Evolutionary conservation across 2,113 vertebrate genomes (phyloP).

Genomic region (Gallinago undulata): DNA sequence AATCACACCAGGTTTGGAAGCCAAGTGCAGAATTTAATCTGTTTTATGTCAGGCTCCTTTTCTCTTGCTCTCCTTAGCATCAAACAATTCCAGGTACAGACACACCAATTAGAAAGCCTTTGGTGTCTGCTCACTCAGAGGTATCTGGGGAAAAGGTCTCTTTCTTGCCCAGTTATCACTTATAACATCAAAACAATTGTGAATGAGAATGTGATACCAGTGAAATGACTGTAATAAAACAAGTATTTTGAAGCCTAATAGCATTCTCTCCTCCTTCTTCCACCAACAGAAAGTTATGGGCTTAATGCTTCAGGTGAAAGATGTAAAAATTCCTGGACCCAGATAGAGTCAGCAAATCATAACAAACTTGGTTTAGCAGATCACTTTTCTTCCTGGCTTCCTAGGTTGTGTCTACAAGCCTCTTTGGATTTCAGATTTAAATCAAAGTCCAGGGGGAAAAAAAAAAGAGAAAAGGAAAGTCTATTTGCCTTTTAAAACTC

Average conservation of each 20-base stretch:
- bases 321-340: neutral
- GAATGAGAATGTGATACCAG: neutral
- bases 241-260: neutral
- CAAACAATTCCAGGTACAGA: neutral
- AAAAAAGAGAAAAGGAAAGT: neutral
- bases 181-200: neutral
- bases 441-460: fast-evolving
- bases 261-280: neutral
- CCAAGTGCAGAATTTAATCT: neutral
- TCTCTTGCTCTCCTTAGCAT: neutral
- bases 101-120: neutral
- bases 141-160: neutral
- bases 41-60: neutral
- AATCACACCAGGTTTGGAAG: neutral
- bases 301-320: neutral
- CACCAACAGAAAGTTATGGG: neutral
- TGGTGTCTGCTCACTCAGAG: neutral
- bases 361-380: neutral
- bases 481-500: neutral
- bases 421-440: neutral
- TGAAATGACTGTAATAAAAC: neutral
- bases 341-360: neutral
- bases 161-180: neutral
- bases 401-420: neutral
- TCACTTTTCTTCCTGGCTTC: neutral